Evolutionary conservation across 2,113 vertebrate genomes (phyloP).

Genomic region (Acrocephalus kingi): DNA sequence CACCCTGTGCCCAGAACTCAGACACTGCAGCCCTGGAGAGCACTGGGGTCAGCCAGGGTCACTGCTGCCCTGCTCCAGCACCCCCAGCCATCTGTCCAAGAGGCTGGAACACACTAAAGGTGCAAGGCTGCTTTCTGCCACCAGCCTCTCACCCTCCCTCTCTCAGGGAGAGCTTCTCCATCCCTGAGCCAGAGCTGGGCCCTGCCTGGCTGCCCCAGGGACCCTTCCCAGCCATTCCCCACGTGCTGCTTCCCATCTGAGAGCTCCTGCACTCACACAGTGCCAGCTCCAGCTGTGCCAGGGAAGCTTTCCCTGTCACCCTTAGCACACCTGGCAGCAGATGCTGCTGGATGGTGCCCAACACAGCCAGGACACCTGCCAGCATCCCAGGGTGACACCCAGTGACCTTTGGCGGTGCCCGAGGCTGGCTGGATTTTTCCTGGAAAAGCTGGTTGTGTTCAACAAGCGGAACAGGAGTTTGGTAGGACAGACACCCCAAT

Average conservation of each 20-base stretch:
- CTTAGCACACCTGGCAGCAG: not conserved
- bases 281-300: not conserved
- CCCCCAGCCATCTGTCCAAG: rapidly evolving
- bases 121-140: not conserved
- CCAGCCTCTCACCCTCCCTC: not conserved
- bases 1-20: rapidly evolving
- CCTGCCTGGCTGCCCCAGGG: not conserved
- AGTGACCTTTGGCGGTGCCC: not conserved
- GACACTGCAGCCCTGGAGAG: not conserved
- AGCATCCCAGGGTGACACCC: not conserved
- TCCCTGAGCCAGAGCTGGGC: not conserved
- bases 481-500: rapidly evolving
- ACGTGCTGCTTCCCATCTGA: not conserved
- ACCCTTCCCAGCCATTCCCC: not conserved
- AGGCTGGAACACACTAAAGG: rapidly evolving
- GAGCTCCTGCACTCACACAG: rapidly evolving
- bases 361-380: not conserved
- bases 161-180: not conserved
- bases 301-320: not conserved
- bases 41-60: not conserved
- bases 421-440: not conserved
- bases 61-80: not conserved
- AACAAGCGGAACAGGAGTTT: rapidly evolving
- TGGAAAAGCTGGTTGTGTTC: not conserved
- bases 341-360: not conserved